These are phyloP conservation scores for Dolichoris vasculosae DNA, from an alignment of 1,140 invertebrate genomes.

Conservation along the genomic window DNA sequence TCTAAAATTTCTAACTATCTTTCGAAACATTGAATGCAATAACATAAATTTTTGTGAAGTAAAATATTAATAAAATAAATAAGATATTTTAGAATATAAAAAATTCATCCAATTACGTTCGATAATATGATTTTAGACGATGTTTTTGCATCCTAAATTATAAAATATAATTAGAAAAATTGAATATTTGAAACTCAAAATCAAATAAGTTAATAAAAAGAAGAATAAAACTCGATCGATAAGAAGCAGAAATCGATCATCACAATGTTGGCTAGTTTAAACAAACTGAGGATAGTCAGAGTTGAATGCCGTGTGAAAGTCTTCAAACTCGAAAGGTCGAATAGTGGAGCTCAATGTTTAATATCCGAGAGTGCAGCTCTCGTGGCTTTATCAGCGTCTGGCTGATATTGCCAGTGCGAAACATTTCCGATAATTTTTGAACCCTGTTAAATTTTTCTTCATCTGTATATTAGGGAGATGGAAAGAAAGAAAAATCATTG, in stretches of 20 bases:
- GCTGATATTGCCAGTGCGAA: constrained; percentile 51
- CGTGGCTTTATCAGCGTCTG: constrained; percentile 54
- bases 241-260: constrained; percentile 11
- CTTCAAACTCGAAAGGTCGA: constrained; percentile 50
- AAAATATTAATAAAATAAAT: too few relatives aligned
- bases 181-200: neutral
- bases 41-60: too few relatives aligned
- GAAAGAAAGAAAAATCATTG: too few relatives aligned
- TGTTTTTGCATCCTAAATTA: neutral
- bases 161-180: neutral
- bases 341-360: constrained; percentile 53
- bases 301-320: constrained; percentile 20
- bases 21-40: too few relatives aligned
- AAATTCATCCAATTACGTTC: too few relatives aligned
- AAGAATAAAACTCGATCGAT: too few relatives aligned
- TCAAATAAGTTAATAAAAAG: neutral
- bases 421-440: constrained; percentile 61
- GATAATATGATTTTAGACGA: neutral
- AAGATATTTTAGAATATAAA: too few relatives aligned
- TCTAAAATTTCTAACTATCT: too few relatives aligned
- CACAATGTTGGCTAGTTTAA: neutral
- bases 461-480: too few relatives aligned
- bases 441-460: constrained; percentile 56
- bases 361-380: constrained; percentile 56
- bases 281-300: constrained; percentile 20